Evolutionary conservation across 2,797 vertebrate genomes (phyloP).

Genomic region (Petrocephalus schoutedeni): DNA sequence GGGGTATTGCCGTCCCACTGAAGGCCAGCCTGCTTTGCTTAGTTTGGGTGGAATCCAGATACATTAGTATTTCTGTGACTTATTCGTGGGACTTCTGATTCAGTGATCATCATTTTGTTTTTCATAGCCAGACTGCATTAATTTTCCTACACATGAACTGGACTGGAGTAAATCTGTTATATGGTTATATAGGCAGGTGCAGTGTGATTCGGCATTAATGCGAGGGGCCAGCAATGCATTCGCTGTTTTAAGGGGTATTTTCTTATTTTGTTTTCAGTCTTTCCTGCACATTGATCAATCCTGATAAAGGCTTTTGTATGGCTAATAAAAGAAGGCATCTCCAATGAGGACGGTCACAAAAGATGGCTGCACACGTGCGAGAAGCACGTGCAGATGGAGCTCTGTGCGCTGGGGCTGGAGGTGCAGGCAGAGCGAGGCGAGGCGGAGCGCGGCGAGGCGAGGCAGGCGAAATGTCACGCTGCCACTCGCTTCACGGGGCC

Average conservation of each 20-base stretch:
- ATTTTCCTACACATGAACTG: not conserved
- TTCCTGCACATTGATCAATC: not conserved
- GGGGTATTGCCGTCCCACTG: not conserved
- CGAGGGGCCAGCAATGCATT: not conserved
- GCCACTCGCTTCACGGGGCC: not conserved
- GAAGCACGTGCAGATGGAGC: not conserved
- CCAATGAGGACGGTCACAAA: not conserved
- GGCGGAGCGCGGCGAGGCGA: not conserved
- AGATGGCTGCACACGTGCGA: not conserved
- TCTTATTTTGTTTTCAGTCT: not conserved
- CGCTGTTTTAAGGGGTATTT: not conserved
- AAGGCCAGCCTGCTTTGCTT: not conserved
- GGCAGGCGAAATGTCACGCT: not conserved
- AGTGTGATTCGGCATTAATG: not conserved
- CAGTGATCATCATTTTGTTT: not conserved
- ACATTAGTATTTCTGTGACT: not conserved
- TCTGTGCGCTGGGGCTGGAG: not conserved
- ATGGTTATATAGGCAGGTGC: not conserved
- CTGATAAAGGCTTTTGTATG: not conserved
- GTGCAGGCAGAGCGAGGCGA: not conserved
- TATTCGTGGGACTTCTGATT: not conserved
- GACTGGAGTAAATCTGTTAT: not conserved
- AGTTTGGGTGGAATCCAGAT: not conserved
- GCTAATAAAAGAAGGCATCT: not conserved
- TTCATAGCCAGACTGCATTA: not conserved